These are phyloP conservation scores for Haliclona indistincta DNA, from an alignment of 37 sponge, comb jelly and placozoan species.

Conservation along the genomic window DNA sequence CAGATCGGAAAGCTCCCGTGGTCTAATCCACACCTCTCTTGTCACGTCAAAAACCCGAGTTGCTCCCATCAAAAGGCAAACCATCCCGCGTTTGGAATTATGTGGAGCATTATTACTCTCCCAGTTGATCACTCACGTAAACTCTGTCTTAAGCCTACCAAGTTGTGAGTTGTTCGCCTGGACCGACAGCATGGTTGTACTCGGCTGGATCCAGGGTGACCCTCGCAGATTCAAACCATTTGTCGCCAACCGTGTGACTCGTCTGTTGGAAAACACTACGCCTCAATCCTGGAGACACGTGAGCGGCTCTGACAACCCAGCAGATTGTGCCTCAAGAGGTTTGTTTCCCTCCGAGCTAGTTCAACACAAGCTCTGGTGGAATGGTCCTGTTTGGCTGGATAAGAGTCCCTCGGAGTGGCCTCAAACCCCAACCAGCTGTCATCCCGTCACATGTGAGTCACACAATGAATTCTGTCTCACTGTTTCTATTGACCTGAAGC, in stretches of 20 bases:
- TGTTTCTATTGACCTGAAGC: not conserved
- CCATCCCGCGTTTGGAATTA: slow-evolving; percentile 30
- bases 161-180: not conserved
- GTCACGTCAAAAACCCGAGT: slow-evolving; percentile 2
- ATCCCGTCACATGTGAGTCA: too few relatives aligned
- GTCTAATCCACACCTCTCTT: not conserved
- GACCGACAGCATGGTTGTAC: slow-evolving; percentile 27
- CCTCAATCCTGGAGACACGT: slow-evolving; percentile 5
- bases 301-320: slow-evolving; percentile 20
- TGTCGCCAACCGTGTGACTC: too few relatives aligned
- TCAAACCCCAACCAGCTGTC: too few relatives aligned
- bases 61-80: slow-evolving; percentile 23
- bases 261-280: not conserved
- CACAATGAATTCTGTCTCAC: slow-evolving; percentile 14
- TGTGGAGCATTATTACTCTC: slow-evolving; percentile 13
- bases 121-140: too few relatives aligned
- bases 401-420: too few relatives aligned
- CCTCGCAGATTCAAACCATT: too few relatives aligned
- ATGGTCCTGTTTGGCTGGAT: slow-evolving; percentile 18
- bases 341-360: too few relatives aligned
- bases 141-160: too few relatives aligned
- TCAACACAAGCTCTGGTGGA: too few relatives aligned
- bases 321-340: too few relatives aligned
- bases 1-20: not conserved
- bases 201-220: slow-evolving; percentile 30